phyloP scores from a whole-genome alignment of 2,113 vertebrate genomes.

The Rhizomys pruinosus region DNA sequence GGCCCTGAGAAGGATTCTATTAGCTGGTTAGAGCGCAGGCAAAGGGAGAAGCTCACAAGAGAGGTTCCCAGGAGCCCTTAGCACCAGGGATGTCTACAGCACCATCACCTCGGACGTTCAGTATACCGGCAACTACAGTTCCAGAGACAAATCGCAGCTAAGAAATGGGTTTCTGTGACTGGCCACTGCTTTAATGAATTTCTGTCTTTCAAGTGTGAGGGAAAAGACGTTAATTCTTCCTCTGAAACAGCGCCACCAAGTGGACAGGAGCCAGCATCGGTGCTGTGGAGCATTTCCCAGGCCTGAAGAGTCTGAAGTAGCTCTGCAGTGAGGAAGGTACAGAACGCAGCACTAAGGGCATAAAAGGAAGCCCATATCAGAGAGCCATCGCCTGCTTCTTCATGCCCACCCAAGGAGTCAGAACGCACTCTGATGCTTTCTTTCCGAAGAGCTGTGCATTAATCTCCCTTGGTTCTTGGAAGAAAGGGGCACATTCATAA shows the following conservation, averaged over 20 bases:
- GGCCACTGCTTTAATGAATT: constrained; percentile 39
- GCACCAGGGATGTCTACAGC: neutral
- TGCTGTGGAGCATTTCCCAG: neutral
- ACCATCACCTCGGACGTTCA: constrained; percentile 19
- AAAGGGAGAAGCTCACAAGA: neutral
- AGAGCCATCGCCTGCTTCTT: neutral
- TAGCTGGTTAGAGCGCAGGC: constrained; percentile 24
- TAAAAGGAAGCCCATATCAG: constrained; percentile 36
- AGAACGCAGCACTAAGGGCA: neutral
- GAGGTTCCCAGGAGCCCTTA: too few species aligned
- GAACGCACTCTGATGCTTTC: neutral
- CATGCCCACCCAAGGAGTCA: neutral
- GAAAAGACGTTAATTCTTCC: constrained; percentile 24
- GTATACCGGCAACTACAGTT: neutral
- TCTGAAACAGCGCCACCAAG: neutral
- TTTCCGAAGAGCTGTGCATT: neutral
- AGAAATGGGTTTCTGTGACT: constrained; percentile 35
- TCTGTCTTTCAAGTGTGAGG: constrained; percentile 23
- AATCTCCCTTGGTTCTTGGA: neutral
- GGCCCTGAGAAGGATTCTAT: constrained; percentile 27
- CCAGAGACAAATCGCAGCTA: neutral
- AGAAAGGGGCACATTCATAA: neutral
- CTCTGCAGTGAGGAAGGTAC: neutral
- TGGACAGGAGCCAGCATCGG: neutral
- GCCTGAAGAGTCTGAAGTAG: neutral